A percentile compares a stretch with the other conserved stretches of the same genome.
phyloP scores from a whole-genome alignment of 2,888 invertebrate genomes.

The Polydrusus pterygomalis region DNA sequence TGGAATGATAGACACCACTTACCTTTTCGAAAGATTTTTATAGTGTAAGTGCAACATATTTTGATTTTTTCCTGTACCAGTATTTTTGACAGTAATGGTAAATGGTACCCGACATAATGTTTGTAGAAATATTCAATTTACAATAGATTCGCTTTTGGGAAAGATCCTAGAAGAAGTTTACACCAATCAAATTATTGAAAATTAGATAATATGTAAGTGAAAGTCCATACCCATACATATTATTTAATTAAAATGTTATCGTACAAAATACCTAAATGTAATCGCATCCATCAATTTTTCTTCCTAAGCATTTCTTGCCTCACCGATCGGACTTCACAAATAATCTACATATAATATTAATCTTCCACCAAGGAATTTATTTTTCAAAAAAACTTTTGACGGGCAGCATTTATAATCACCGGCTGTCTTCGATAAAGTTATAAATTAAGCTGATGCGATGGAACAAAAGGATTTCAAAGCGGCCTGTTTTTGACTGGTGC shows the following conservation, averaged over 20 bases:
- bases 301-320: background rate
- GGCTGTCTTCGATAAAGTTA: conserved; percentile 37
- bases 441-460: conserved; percentile 41
- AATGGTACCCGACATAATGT: too few species aligned
- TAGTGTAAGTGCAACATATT: too few species aligned
- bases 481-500: conserved; percentile 36
- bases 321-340: conserved; percentile 6
- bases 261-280: conserved; percentile 2
- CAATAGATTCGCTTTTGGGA: too few species aligned
- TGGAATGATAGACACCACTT: too few species aligned
- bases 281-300: conserved; percentile 1
- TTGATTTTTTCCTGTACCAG: too few species aligned
- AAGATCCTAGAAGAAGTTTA: too few species aligned
- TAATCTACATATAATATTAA: conserved; percentile 28
- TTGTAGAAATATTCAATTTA: too few species aligned
- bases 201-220: too few species aligned
- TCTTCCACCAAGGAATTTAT: conserved; percentile 16
- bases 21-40: too few species aligned
- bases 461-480: conserved; percentile 11
- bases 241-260: background rate
- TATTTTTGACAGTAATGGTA: too few species aligned
- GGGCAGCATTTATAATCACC: conserved; percentile 37
- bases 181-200: too few species aligned
- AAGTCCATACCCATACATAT: too few species aligned
- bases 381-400: conserved; percentile 34